Evolutionary conservation across 1,140 invertebrate species (phyloP).

Genomic region (Lucilia sericata): DNA sequence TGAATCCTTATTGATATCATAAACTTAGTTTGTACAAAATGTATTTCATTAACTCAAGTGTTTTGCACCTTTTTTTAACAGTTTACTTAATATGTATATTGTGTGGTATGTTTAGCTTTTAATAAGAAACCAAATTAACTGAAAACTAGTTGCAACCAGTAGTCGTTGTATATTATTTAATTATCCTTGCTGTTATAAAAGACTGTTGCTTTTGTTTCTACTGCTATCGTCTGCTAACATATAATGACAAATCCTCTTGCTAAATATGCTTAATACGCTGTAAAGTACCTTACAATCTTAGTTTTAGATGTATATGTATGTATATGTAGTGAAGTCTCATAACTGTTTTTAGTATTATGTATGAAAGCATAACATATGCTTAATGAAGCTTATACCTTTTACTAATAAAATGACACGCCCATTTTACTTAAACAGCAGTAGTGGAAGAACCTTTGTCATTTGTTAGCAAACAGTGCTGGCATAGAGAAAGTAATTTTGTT

Average conservation of each 20-base stretch:
- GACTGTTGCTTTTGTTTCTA: not conserved
- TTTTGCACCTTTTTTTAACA: constrained; percentile 32
- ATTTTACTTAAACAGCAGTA: not conserved
- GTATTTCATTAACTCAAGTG: constrained; percentile 57
- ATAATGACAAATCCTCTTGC: constrained; percentile 66
- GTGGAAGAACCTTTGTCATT: not conserved
- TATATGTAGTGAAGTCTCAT: not conserved
- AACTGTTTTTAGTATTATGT: not conserved
- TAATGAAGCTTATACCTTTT: constrained; percentile 65
- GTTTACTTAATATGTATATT: not conserved
- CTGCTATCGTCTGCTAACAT: constrained; percentile 41
- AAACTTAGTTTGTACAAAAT: constrained; percentile 49
- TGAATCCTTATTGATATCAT: not conserved
- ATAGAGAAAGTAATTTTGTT: not conserved
- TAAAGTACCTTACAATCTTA: constrained; percentile 50
- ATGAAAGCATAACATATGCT: constrained; percentile 59
- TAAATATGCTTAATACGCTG: constrained; percentile 66
- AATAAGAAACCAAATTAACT: constrained; percentile 33
- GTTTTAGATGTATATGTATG: not conserved
- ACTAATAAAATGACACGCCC: constrained; percentile 36
- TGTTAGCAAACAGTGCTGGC: not conserved
- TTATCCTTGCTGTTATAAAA: constrained; percentile 52
- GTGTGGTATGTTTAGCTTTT: not conserved
- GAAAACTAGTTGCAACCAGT: not conserved
- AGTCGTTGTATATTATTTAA: constrained; percentile 53